Percentiles rank a stretch among this genome's conserved stretches.
Evolutionary conservation across 2,888 invertebrate genomes (phyloP).

Genomic region (Drosophila seclusa): DNA sequence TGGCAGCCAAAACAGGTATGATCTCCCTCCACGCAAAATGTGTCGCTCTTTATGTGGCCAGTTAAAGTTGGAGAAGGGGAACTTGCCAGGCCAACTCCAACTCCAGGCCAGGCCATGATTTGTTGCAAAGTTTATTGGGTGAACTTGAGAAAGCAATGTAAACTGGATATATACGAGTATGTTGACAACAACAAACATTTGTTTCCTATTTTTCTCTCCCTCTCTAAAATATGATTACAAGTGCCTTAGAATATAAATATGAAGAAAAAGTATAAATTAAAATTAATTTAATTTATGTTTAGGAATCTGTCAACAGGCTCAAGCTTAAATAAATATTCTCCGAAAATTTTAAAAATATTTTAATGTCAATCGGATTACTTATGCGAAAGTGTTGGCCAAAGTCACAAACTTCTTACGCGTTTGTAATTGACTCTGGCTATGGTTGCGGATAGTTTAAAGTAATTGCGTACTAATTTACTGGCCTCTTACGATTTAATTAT

Average conservation of each 20-base stretch:
- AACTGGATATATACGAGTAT: conserved; percentile 57
- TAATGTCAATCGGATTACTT: neutral
- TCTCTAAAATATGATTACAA: conserved; percentile 1
- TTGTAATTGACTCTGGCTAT: neutral
- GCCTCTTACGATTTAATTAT: conserved; percentile 46
- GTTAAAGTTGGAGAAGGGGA: conserved; percentile 13
- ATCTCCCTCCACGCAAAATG: conserved; percentile 49
- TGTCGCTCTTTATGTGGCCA: conserved; percentile 37
- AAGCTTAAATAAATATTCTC: neutral
- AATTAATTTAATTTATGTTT: neutral
- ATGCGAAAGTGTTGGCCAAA: conserved; percentile 1
- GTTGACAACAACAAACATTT: conserved; percentile 9
- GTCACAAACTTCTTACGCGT: neutral
- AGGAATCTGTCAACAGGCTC: neutral
- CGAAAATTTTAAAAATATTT: neutral
- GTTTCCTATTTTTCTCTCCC: neutral
- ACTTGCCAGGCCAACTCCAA: conserved; percentile 41
- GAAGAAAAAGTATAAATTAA: neutral
- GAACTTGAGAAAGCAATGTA: conserved; percentile 67
- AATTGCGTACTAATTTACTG: conserved; percentile 38
- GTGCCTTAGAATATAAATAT: conserved; percentile 1
- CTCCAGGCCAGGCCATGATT: conserved; percentile 47
- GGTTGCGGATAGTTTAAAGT: conserved; percentile 19
- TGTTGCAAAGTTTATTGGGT: conserved; percentile 77
- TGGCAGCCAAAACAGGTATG: conserved; percentile 55